Base-by-base conservation (phyloP, 1,140 invertebrate genomes). In the Bombus fervidus region DNA sequence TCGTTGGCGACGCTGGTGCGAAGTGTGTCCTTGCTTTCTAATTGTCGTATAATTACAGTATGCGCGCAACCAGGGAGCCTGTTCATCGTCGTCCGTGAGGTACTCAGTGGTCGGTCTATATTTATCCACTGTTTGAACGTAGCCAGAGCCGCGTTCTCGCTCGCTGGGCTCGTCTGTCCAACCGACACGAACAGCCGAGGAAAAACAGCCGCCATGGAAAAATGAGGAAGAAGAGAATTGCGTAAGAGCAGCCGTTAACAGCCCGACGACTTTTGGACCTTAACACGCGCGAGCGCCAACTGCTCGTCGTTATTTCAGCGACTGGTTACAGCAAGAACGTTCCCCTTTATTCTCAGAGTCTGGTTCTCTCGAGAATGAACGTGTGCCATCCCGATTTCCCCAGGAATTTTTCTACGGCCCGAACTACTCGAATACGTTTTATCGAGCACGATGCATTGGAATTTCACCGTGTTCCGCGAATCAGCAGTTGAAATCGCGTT, bases 11-110 rank as follows among this genome's bases (percentile, higher is more conserved):
- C 57, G 18, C 47, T 18, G 77, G 34, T 68, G 68, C 77, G 81
- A 90, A 86, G 43, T 69, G 75, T 85, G 91, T 90, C 88, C 91
- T 91, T 91, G 88, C 88, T 91, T 91, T 90, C 90, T 91, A 91
- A 91, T 91, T 89, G 90, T 91, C 88, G 85, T 80, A 62, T 88
- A 90, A 91, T 91, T 91, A 91, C 83, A 62, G 47, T 64, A 69
- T 62, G 81, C 84, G 53, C 43, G 68, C 81, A n/a, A 41, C 47
- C 62, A 73, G 53, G 39, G 76, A 86, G 71, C 59, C 83, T 82
- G 62, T 72, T 75, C 62, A 69, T 68, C 66, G 85, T 86, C 75
- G 86, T 84, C 74, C 75, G 41, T 73, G 78, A 86, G 69, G 66
- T 78, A 76, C 78, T 62, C 85, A 83, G 85, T 66, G 53, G 34